A percentile compares a stretch with the other conserved stretches of the same genome.
Evolutionary conservation across 2,797 vertebrate species (phyloP).

Genomic region (Fistularia tabacaria): DNA sequence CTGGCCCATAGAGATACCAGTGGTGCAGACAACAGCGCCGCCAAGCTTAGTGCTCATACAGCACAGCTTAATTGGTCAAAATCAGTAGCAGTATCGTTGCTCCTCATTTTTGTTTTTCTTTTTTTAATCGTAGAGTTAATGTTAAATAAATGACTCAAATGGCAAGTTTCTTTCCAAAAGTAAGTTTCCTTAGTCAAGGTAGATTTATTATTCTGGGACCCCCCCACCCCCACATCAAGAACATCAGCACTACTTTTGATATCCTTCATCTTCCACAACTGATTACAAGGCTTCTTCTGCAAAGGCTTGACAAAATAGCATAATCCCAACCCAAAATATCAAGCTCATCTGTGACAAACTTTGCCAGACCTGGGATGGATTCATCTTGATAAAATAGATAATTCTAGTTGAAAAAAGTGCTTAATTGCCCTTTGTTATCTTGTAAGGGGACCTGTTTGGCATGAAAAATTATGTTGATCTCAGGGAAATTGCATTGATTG

Average conservation of each 20-base stretch:
- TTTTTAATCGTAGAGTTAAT: too few relatives aligned
- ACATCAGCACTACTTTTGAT: slow-evolving; percentile 17
- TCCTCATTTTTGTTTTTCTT: too few relatives aligned
- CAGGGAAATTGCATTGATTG: slow-evolving; percentile 57
- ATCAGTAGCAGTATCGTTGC: too few relatives aligned
- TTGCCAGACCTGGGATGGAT: slow-evolving; percentile 27
- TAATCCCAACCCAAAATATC: slow-evolving; percentile 21
- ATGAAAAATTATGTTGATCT: slow-evolving; percentile 58
- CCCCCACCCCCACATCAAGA: not conserved
- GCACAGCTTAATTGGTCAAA: too few relatives aligned
- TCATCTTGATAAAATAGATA: slow-evolving; percentile 39
- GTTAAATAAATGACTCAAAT: too few relatives aligned
- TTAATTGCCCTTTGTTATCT: slow-evolving; percentile 54
- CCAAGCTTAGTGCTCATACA: too few relatives aligned
- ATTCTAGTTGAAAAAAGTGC: slow-evolving; percentile 38
- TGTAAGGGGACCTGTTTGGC: slow-evolving; percentile 44
- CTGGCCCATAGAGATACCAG: too few relatives aligned
- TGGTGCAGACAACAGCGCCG: too few relatives aligned
- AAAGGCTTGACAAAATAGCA: slow-evolving; percentile 26
- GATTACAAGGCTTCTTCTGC: slow-evolving; percentile 25
- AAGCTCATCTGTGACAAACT: slow-evolving; percentile 29
- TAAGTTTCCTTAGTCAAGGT: too few relatives aligned
- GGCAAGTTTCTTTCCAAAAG: too few relatives aligned
- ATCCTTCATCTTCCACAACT: slow-evolving; percentile 28
- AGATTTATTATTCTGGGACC: too few relatives aligned